Percentiles rank a stretch among this genome's conserved stretches.
These are phyloP conservation scores for Micromussa lordhowensis DNA, from an alignment of 92 coral and sea anemone species.

Conservation along the genomic window DNA sequence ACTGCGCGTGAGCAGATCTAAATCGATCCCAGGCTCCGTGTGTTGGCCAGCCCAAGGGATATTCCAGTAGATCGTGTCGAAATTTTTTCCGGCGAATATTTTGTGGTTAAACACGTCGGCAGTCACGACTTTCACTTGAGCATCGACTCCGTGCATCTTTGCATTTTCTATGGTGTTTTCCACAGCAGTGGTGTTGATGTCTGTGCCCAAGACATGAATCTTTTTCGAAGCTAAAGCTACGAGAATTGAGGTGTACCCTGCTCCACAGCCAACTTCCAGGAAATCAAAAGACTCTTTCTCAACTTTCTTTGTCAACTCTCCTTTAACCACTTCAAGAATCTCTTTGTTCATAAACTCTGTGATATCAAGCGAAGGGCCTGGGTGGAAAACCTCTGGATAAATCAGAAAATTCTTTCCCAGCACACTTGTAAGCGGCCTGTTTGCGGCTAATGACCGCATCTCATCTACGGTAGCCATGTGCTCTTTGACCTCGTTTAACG, in stretches of 20 bases:
- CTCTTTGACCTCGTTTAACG: background rate
- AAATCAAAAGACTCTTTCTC: background rate
- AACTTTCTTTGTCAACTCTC: slow-evolving; percentile 27
- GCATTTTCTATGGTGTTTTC: slow-evolving; percentile 3
- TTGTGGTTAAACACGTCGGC: slow-evolving; percentile 36
- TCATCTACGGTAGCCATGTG: slow-evolving; percentile 11
- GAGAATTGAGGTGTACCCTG: slow-evolving; percentile 4
- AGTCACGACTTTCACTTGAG: background rate
- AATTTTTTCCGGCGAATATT: slow-evolving; percentile 35
- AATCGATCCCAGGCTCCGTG: background rate
- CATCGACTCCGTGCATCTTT: background rate
- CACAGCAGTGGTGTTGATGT: slow-evolving; percentile 18
- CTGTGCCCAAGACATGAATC: slow-evolving; percentile 11
- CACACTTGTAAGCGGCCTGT: slow-evolving; percentile 49
- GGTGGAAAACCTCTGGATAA: slow-evolving; percentile 69
- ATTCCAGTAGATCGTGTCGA: slow-evolving; percentile 40
- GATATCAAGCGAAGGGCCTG: slow-evolving; percentile 48
- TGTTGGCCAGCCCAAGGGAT: background rate
- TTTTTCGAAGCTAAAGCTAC: slow-evolving; percentile 35
- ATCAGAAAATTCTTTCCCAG: slow-evolving; percentile 61
- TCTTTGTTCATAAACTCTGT: slow-evolving; percentile 41
- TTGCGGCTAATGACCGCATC: slow-evolving; percentile 45
- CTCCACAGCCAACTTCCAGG: slow-evolving; percentile 9
- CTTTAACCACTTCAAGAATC: slow-evolving; percentile 39
- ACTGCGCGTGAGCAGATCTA: background rate